These are phyloP conservation scores for Rutilus rutilus DNA, from an alignment of 2,113 vertebrate species.

Conservation along the genomic window DNA sequence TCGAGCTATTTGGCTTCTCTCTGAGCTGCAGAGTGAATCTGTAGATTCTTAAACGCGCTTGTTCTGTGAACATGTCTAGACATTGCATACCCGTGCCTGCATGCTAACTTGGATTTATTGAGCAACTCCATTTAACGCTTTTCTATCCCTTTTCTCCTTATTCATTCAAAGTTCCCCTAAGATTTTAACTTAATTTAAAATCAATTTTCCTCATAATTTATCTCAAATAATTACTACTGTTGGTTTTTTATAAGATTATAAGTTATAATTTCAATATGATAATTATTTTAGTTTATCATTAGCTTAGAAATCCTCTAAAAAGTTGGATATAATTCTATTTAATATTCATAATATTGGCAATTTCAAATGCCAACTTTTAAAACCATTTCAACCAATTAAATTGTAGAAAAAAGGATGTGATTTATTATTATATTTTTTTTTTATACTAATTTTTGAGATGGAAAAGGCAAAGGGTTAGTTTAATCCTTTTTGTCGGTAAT, in stretches of 20 bases:
- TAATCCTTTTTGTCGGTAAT: background rate
- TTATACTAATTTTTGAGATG: background rate
- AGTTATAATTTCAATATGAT: background rate
- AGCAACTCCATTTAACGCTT: background rate
- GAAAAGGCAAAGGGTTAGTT: background rate
- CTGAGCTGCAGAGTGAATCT: background rate
- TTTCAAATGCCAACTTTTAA: background rate
- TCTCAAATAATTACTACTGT: background rate
- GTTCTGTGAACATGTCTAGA: constrained; percentile 1
- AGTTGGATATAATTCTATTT: background rate
- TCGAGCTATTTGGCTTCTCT: background rate
- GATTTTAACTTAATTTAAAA: background rate
- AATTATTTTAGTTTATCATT: background rate
- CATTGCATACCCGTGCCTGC: background rate
- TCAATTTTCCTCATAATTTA: background rate
- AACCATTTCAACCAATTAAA: background rate
- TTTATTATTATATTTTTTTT: background rate
- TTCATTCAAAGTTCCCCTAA: background rate
- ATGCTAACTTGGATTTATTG: constrained; percentile 11
- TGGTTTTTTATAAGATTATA: background rate
- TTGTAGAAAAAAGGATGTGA: background rate
- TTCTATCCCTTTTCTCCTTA: background rate
- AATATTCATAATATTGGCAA: background rate
- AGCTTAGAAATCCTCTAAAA: background rate
- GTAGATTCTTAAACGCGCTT: background rate